Base-by-base conservation (phyloP, 2,797 vertebrate species). In the Parauchenoglanis ngamensis region DNA sequence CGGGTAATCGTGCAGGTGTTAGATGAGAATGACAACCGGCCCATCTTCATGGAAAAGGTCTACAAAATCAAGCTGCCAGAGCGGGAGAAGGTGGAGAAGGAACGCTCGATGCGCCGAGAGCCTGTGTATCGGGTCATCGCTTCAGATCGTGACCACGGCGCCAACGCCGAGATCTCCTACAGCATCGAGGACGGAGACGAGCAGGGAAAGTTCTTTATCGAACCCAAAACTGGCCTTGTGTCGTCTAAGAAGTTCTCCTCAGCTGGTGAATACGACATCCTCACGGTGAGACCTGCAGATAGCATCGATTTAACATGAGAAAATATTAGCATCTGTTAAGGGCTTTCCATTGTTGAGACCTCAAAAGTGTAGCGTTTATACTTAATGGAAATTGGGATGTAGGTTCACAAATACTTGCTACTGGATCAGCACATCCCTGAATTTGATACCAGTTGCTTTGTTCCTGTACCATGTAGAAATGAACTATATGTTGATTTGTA, bases 181-280 rank as follows among this genome's bases (percentile, higher is more conserved):
- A 99, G 97, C 94, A 98, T 99, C 15, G 98, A 99, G 86, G 98
- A 97, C 0, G 98, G 98, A 46, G 97, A 99, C 23, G 98, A 99
- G 56, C 96, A 96, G 0, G 97, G 97, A 40, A 98, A 97, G 89
- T 99, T 99, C 91, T 99, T 99, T 28, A 99, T 99, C 21, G 98
- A 99, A 88, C 98, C 98, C 0, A 99, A 98, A 95, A 99, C 98
- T 0, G 98, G 98, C 57, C 90, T 97, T 85, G 98, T 99, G 91
- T 99, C 97, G 0, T 98, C 98, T 70, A 99, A 97, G 93, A 99
- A 98, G 92, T 95, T 96, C 91, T 99, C 97, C 23, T 96, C 95
- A 52, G 97, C 97, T 1, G 97, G 96, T 87, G 98, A 99, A 90
- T 99, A 99, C 1, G 97, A 99, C 93, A 99, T 99, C 80, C 97